Conservation (phyloP, 2,888 invertebrate species). For the Oxystoma pomonae region DNA sequence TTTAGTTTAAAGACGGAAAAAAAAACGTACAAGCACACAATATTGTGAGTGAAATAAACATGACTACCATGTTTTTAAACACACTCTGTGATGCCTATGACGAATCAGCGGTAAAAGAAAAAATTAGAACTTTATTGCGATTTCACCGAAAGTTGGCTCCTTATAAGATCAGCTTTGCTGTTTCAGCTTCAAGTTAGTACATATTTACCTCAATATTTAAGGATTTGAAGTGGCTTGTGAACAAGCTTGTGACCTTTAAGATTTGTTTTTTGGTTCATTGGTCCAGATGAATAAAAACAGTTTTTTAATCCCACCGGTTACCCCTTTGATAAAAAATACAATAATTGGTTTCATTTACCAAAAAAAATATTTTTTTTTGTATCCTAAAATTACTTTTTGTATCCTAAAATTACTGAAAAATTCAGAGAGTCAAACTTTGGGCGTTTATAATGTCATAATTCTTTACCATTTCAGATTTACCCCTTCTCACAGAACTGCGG, state of each 20-base stretch:
- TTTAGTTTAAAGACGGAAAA: conserved; percentile 43
- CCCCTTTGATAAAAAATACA: too few relatives aligned
- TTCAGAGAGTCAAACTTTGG: too few relatives aligned
- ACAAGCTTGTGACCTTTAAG: too few relatives aligned
- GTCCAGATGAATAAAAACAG: too few relatives aligned
- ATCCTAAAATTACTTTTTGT: too few relatives aligned
- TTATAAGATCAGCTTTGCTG: conserved; percentile 67
- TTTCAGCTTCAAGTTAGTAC: conserved; percentile 46
- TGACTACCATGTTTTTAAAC: conserved; percentile 54
- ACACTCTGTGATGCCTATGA: conserved; percentile 58
- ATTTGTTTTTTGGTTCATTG: too few relatives aligned
- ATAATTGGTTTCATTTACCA: too few relatives aligned
- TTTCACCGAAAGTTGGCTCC: conserved; percentile 72
- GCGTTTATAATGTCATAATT: too few relatives aligned
- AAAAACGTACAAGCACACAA: conserved; percentile 42
- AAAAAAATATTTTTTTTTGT: too few relatives aligned
- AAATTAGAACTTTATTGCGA: conserved; percentile 48
- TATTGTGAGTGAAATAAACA: conserved; percentile 50
- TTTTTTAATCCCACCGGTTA: too few relatives aligned
- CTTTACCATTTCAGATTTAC: conserved; percentile 30
- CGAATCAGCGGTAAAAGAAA: conserved; percentile 48
- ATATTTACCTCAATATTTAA: conserved; percentile 10
- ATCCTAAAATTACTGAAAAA: too few relatives aligned
- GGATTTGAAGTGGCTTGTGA: background rate
- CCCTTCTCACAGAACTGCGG: conserved; percentile 45